These are phyloP conservation scores for Tigriopus japonicus DNA, from an alignment of 1,140 invertebrate genomes.

Conservation along the genomic window DNA sequence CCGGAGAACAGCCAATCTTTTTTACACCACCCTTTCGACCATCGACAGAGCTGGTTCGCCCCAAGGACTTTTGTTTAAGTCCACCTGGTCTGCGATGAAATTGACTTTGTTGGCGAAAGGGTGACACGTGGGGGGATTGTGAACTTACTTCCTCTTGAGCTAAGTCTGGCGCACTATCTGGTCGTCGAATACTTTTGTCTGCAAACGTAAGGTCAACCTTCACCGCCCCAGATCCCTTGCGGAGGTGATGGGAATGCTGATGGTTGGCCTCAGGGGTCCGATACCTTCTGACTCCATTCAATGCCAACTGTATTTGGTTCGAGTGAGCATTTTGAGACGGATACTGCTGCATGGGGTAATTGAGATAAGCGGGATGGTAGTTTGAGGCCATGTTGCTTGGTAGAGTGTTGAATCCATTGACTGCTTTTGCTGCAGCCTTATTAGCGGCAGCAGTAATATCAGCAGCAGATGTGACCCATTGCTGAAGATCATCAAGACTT, in stretches of 20 bases:
- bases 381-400: neutral
- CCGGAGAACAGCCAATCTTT: neutral
- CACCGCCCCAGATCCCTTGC: neutral
- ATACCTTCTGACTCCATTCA: neutral
- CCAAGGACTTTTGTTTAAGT: too few species aligned
- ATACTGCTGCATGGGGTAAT: neutral
- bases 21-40: neutral
- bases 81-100: neutral
- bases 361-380: neutral
- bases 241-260: neutral
- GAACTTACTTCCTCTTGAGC: neutral
- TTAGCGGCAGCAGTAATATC: neutral
- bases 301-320: too few species aligned
- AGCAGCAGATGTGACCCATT: neutral
- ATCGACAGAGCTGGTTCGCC: neutral
- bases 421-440: neutral
- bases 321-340: neutral
- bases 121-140: neutral
- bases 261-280: neutral
- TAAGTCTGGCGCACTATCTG: neutral
- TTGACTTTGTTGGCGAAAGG: neutral
- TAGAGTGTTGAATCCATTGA: neutral
- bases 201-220: slow-evolving; percentile 3
- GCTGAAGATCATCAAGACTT: slow-evolving; percentile 7
- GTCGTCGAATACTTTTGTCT: slow-evolving; percentile 7